Percentiles rank a stretch among this genome's conserved stretches.
Conservation (phyloP, 2,797 vertebrate genomes). For the Phoeniculus purpureus region DNA sequence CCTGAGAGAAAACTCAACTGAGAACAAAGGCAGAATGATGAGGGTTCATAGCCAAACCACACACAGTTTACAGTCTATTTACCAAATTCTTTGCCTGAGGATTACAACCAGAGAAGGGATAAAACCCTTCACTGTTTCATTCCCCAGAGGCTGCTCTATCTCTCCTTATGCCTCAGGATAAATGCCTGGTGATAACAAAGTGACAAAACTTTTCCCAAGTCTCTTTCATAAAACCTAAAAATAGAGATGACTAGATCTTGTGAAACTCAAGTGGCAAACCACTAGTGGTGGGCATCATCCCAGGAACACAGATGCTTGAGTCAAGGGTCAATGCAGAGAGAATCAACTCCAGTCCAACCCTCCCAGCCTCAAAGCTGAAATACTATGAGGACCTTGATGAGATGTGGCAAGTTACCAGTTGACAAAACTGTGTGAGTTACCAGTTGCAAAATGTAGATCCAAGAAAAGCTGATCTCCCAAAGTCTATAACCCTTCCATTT, state of each 20-base stretch:
- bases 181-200: background rate
- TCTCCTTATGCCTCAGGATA: background rate
- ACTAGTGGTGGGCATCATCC: background rate
- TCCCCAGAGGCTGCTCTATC: background rate
- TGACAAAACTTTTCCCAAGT: background rate
- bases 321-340: background rate
- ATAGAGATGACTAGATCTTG: background rate
- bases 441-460: background rate
- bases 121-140: background rate
- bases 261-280: background rate
- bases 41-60: conserved; percentile 17
- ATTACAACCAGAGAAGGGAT: background rate
- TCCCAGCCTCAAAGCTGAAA: background rate
- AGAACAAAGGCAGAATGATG: conserved; percentile 41
- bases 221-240: background rate
- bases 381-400: background rate
- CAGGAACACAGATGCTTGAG: background rate
- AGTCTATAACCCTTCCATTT: background rate
- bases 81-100: background rate
- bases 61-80: conserved; percentile 4
- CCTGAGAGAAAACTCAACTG: background rate
- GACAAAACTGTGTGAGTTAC: background rate
- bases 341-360: background rate
- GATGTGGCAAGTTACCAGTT: background rate
- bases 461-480: background rate